phyloP scores from a whole-genome alignment of 2,113 vertebrate genomes.

The Pungitius pungitius region DNA sequence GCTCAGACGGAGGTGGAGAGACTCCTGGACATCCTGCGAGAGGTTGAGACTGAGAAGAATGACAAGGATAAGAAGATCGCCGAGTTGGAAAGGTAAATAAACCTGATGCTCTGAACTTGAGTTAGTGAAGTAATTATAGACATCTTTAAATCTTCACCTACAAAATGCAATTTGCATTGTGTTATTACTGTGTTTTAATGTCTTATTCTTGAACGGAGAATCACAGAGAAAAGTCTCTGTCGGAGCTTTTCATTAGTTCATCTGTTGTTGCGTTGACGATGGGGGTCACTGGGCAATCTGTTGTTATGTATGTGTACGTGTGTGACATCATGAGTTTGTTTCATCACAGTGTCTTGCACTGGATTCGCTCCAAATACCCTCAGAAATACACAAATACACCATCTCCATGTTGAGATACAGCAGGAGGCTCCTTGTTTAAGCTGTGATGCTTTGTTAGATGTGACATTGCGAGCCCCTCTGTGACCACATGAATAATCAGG shows the following conservation, averaged over 20 bases:
- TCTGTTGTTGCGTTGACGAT: too few relatives aligned
- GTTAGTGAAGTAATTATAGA: background rate
- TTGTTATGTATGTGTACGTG: background rate
- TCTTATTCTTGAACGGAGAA: background rate
- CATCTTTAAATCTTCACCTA: background rate
- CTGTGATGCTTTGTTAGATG: background rate
- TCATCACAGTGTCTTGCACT: background rate
- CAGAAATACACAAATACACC: slow-evolving; percentile 3
- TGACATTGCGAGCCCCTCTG: slow-evolving; percentile 17
- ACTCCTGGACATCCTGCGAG: slow-evolving; percentile 95
- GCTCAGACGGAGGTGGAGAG: slow-evolving; percentile 94
- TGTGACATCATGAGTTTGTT: slow-evolving; percentile 5
- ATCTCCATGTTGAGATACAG: background rate
- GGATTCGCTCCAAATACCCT: background rate
- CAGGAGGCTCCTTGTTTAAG: background rate
- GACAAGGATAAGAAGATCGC: slow-evolving; percentile 99
- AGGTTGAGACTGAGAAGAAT: slow-evolving; percentile 97
- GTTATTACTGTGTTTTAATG: background rate
- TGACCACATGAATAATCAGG: slow-evolving; percentile 37
- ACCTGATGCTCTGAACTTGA: background rate
- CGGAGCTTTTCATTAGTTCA: too few relatives aligned
- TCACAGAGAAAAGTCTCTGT: too few relatives aligned
- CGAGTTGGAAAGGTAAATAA: slow-evolving; percentile 92
- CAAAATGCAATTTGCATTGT: background rate
- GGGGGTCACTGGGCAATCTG: too few relatives aligned